Evolutionary conservation across 2,797 vertebrate genomes (phyloP).

Genomic region (Gallinago nigripennis): DNA sequence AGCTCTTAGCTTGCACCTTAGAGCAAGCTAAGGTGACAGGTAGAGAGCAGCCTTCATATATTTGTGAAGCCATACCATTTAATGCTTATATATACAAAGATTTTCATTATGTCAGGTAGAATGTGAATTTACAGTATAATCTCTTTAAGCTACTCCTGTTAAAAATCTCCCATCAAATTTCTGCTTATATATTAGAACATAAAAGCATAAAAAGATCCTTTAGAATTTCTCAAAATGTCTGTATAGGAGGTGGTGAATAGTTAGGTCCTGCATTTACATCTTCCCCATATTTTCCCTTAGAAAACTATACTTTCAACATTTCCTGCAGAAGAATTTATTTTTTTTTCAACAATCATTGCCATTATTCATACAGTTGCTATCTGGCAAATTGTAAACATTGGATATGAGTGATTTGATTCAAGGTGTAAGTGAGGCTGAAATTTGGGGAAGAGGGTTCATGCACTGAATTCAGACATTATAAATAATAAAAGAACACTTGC

Average conservation of each 20-base stretch:
- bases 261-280: neutral
- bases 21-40: neutral
- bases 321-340: neutral
- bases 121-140: neutral
- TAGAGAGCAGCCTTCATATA: neutral
- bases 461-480: neutral
- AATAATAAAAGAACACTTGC: neutral
- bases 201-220: neutral
- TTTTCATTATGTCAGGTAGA: neutral
- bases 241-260: neutral
- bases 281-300: neutral
- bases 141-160: neutral
- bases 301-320: neutral
- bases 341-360: neutral
- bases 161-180: neutral
- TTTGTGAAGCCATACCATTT: neutral
- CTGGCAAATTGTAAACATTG: neutral
- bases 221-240: neutral
- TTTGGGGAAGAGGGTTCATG: neutral
- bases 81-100: neutral
- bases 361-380: neutral
- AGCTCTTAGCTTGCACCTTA: too few relatives aligned
- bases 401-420: neutral
- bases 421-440: neutral
- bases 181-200: neutral